Base-by-base conservation (phyloP, 2,888 invertebrate species). In the Erpobdella octoculata region DNA sequence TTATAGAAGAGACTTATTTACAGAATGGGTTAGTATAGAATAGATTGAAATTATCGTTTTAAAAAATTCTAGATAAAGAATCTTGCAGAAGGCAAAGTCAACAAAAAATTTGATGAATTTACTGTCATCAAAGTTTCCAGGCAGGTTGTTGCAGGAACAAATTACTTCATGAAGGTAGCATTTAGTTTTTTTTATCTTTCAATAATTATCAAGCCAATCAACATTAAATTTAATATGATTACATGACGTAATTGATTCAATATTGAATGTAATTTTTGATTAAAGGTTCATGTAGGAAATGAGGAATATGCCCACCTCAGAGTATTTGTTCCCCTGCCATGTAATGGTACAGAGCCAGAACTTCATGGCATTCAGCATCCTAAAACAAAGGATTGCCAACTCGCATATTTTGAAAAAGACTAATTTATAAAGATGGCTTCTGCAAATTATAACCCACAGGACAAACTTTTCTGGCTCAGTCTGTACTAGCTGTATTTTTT, bases 131-230 rank as follows among this genome's bases (percentile, higher is more conserved):
- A 71, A 5, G 82, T 78, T 76, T 79, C 75, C 66, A 77, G 78
- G 28, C 84, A 84, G 74, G 78, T 84, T 33, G 84, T 84, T 21
- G 83, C 83, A 69, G 84, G 84, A 37, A 80, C 79, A 12, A 84
- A 84, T 73, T 84, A 78, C 75, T 84, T 84, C 53, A 53, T 8
- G 53, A 53, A 53, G 4, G n/a, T 53, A 9, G 28, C 5, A 53
- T 53, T 9, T 28, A 53, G 53, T 53, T 12, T 21, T 53, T 53
- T n/a, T 25, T 38, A 25, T 18, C 5, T 37, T 25, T 35, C 38
- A 38, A 33, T 21, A 65, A 37, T 6, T 65, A n/a, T 15, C 21
- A 35, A 28, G 38, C 15, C 12, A 35, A 15, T 35, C 25, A 5
- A 64, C 3, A 64, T 35, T 4, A 2, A 33, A 3, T 35, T 64